phyloP scores from a whole-genome alignment of 92 coral and sea anemone species.

The Nematostella vectensis region DNA sequence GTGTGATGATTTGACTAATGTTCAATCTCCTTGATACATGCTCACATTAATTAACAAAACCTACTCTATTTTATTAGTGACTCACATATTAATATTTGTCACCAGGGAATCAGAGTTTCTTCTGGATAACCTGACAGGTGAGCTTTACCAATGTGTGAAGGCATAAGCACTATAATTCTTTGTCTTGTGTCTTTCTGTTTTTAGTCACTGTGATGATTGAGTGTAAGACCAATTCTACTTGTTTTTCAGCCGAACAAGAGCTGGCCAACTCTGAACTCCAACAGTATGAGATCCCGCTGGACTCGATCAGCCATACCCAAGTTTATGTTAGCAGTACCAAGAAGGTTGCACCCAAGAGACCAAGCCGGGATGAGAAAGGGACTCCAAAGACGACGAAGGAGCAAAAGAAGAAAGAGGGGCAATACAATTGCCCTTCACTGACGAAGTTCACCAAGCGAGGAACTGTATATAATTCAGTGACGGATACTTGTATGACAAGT shows the following conservation, averaged over 20 bases:
- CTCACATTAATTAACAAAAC: no score
- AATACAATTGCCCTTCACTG: conserved; percentile 28
- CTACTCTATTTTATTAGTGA: no score
- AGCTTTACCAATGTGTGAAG: no score
- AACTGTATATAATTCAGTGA: conserved; percentile 54
- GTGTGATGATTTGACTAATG: no score
- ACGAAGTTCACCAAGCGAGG: conserved; percentile 47
- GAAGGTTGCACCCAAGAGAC: conserved; percentile 52
- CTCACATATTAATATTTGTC: background rate
- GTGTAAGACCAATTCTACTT: background rate
- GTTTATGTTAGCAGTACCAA: conserved; percentile 60
- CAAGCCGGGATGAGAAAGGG: conserved; percentile 17
- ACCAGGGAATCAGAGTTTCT: conserved; percentile 76
- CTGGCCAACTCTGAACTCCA: conserved; percentile 66
- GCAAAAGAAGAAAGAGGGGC: conserved; percentile 37
- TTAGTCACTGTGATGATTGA: no score
- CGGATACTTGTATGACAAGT: conserved; percentile 41
- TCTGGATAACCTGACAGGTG: conserved; percentile 61
- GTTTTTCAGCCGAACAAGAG: conserved; percentile 43
- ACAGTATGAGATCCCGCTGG: conserved; percentile 87
- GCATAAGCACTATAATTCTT: no score
- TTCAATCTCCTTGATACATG: no score
- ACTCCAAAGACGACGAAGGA: conserved; percentile 15
- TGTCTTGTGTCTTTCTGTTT: no score
- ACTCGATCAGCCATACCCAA: conserved; percentile 62